These are phyloP conservation scores for Ephydatia muelleri DNA, from an alignment of 37 sponge, comb jelly and placozoan genomes.

Conservation along the genomic window DNA sequence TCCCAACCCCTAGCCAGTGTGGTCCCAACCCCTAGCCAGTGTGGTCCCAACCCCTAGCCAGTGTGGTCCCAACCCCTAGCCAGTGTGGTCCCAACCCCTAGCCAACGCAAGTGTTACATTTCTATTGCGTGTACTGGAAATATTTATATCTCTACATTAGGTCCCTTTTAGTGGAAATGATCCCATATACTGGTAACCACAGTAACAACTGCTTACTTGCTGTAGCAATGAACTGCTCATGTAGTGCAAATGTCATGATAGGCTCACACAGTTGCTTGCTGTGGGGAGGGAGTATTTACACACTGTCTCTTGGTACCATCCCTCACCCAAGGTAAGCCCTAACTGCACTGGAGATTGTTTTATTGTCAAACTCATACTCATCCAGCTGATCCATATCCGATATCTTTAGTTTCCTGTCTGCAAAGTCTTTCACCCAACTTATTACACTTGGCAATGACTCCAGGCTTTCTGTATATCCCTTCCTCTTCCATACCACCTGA, in stretches of 20 bases:
- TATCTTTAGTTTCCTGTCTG: slow-evolving; percentile 47
- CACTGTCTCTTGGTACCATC: neutral
- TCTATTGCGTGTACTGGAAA: too few relatives aligned
- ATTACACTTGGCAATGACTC: slow-evolving; percentile 74
- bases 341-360: slow-evolving; percentile 86
- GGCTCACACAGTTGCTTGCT: slow-evolving; percentile 82
- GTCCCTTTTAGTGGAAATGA: too few relatives aligned
- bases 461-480: slow-evolving; percentile 91
- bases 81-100: too few relatives aligned
- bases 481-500: slow-evolving; percentile 86
- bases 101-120: too few relatives aligned
- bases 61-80: too few relatives aligned
- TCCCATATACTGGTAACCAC: too few relatives aligned
- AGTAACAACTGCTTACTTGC: slow-evolving; percentile 61
- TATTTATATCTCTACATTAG: too few relatives aligned
- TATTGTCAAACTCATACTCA: slow-evolving; percentile 80
- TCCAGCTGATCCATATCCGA: slow-evolving; percentile 44
- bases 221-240: slow-evolving; percentile 72
- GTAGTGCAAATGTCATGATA: slow-evolving; percentile 74
- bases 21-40: too few relatives aligned
- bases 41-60: too few relatives aligned
- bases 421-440: slow-evolving; percentile 72
- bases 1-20: too few relatives aligned
- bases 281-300: neutral
- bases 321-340: slow-evolving; percentile 77